Evolutionary conservation across 2,113 vertebrate genomes (phyloP), one percentile per base, ranked within the genome.

Genomic region (Leiothrix lutea): DNA sequence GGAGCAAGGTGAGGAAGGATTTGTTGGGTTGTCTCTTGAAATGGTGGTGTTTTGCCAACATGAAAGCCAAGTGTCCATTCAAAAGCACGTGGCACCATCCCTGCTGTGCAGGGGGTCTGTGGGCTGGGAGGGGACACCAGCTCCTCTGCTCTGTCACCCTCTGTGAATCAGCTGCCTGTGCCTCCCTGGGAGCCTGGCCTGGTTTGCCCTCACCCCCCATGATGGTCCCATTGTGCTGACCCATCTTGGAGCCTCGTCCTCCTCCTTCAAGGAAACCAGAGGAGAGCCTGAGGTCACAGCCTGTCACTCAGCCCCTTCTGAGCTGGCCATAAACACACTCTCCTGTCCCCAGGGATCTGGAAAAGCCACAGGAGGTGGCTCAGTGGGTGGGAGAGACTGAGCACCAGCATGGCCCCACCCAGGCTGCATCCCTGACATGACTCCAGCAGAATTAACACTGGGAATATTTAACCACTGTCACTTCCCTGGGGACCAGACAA

Each of bases 351-450:
- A 1, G 1, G 66, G 71, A 12, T 19, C 66, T 78, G 42, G 22
- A 45, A 40, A 79, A 47, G 38, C 53, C 61, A 22, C 23, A 21
- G 14, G 35, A 21, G 26, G 11, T 36, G 54, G 26, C 64, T 78
- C 51, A 48, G 79, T 1, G 9, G 28, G 44, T 45, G 40, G 71
- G 45, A 84, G 72, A 44, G 0, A 0, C 25, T 5, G 23, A 51
- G 36, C 0, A 0, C 62, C 62, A 80, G 48, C 9, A 2, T 5
- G n/a, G 48, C 22, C 48, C 45, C 50, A 77, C 77, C 48, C 9
- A 23, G 83, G n/a, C 64, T 80, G 40, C 77, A 57, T 73, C 65
- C 48, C 50, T 35, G 24, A 17, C 40, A 56, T 1, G 5, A 40
- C 26, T 83, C 80, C 51, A 22, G 26, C 33, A 35, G 61, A 4